Conservation (phyloP, 2,888 invertebrate species). For the Tipula lateralis region DNA sequence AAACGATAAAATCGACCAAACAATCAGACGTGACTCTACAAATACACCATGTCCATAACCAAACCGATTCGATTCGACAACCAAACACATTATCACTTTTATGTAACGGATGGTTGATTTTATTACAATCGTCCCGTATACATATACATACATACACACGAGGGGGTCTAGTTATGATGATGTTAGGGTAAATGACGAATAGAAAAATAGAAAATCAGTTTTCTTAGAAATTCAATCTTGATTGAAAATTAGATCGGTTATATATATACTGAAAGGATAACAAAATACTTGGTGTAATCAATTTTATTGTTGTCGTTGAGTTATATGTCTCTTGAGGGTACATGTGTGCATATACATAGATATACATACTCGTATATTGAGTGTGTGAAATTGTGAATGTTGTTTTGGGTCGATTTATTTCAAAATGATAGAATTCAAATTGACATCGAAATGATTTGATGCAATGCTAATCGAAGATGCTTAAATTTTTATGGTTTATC, state of each 20-base stretch:
- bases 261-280: neutral
- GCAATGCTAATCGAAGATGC: neutral
- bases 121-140: neutral
- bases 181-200: neutral
- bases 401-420: neutral
- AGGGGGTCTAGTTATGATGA: neutral
- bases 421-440: neutral
- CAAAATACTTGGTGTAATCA: neutral
- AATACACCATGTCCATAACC: neutral
- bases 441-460: neutral
- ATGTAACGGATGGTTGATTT: neutral
- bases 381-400: neutral
- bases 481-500: no score
- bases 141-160: no score
- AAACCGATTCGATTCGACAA: neutral
- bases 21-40: neutral
- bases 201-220: neutral
- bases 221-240: neutral
- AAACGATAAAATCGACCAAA: neutral
- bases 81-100: neutral
- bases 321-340: neutral
- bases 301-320: neutral
- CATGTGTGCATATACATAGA: no score
- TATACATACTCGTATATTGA: no score
- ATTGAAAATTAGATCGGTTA: neutral